phyloP scores from a whole-genome alignment of 2,888 invertebrate species.

The Macrosoma leucophasiata region DNA sequence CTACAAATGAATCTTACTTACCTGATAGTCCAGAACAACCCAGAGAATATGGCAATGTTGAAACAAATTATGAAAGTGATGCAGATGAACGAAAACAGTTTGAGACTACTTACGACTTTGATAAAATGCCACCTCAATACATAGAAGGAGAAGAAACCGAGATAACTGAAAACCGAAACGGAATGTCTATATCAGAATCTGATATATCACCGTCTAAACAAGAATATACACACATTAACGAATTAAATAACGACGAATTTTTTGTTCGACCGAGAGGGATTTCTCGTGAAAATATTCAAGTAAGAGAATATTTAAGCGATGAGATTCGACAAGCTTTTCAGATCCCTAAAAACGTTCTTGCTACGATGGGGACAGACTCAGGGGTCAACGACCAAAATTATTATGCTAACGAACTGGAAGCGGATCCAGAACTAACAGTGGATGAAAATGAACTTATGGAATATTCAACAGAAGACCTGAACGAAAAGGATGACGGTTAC shows the following conservation, averaged over 20 bases:
- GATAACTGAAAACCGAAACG: slow-evolving; percentile 37
- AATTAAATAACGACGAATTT: slow-evolving; percentile 92
- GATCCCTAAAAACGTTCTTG: slow-evolving; percentile 79
- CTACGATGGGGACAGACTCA: slow-evolving; percentile 72
- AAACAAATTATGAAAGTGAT: slow-evolving; percentile 43
- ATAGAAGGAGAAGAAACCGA: slow-evolving; percentile 62
- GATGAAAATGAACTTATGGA: slow-evolving; percentile 50
- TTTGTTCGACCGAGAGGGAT: slow-evolving; percentile 88
- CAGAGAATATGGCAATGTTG: slow-evolving; percentile 66
- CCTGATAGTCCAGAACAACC: slow-evolving; percentile 61
- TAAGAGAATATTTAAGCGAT: slow-evolving; percentile 84
- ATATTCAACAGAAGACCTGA: slow-evolving; percentile 61
- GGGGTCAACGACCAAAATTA: slow-evolving; percentile 46
- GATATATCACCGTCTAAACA: slow-evolving; percentile 57
- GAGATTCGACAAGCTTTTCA: slow-evolving; percentile 88
- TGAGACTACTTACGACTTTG: slow-evolving; percentile 69
- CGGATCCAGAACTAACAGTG: slow-evolving; percentile 53
- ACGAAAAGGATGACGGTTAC: slow-evolving; percentile 69
- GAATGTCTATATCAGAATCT: slow-evolving; percentile 41
- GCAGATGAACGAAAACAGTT: slow-evolving; percentile 55
- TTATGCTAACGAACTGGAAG: slow-evolving; percentile 56
- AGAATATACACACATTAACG: slow-evolving; percentile 80
- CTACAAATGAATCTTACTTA: slow-evolving; percentile 60
- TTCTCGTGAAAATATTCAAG: slow-evolving; percentile 87
- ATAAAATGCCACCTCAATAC: slow-evolving; percentile 74